Evolutionary conservation across 2,888 invertebrate genomes (phyloP).

Genomic region (Pristionchus fissidentatus): DNA sequence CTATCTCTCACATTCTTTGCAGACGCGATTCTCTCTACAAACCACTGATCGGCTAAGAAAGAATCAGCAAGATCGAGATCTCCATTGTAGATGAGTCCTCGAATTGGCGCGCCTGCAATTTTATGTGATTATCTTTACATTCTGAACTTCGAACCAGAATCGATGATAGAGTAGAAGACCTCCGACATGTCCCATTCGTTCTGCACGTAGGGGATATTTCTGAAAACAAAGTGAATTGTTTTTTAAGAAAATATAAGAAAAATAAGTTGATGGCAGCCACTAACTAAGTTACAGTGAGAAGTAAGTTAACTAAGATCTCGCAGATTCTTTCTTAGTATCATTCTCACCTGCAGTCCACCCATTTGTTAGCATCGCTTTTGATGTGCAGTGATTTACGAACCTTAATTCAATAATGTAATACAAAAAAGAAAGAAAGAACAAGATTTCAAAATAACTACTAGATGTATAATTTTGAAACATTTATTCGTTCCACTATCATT

Average conservation of each 20-base stretch:
- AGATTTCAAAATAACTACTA: background rate
- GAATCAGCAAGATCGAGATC: constrained; percentile 69
- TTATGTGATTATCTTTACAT: background rate
- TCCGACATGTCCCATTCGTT: constrained; percentile 67
- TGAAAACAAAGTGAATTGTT: background rate
- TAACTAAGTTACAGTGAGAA: background rate
- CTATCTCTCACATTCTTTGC: background rate
- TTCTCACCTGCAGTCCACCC: constrained; percentile 60
- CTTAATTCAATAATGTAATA: background rate
- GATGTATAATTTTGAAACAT: no score
- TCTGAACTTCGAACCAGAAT: constrained; percentile 50
- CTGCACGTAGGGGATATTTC: constrained; percentile 58
- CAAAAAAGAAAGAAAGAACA: background rate
- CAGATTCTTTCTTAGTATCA: background rate
- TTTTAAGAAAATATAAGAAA: background rate
- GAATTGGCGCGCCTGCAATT: constrained; percentile 53
- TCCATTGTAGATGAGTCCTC: constrained; percentile 71
- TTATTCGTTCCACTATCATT: no score
- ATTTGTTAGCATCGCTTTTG: constrained; percentile 50
- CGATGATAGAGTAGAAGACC: constrained; percentile 63
- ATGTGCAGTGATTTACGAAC: constrained; percentile 62
- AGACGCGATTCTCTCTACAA: constrained; percentile 58
- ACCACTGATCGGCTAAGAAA: constrained; percentile 70
- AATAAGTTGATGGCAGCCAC: constrained; percentile 58
- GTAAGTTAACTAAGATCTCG: background rate